phyloP scores from a whole-genome alignment of 2,888 invertebrate genomes.

The Dicycla oo region DNA sequence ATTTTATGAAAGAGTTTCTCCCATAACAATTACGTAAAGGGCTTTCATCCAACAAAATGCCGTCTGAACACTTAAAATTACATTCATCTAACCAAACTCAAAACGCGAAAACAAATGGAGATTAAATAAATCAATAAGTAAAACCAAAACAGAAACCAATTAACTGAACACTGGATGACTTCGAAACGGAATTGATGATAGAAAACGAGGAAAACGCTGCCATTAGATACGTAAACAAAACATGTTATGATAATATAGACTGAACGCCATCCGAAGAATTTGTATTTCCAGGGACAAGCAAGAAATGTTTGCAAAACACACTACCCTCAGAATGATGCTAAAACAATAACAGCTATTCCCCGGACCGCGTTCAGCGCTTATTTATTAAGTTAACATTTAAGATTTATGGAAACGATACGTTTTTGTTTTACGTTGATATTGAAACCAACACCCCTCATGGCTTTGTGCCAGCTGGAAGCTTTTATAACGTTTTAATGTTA shows the following conservation, averaged over 20 bases:
- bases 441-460: slow-evolving; percentile 90
- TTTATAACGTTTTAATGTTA: slow-evolving; percentile 76
- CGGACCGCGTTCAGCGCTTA: slow-evolving; percentile 81
- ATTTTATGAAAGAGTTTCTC: slow-evolving; percentile 3
- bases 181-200: slow-evolving; percentile 76
- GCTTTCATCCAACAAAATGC: slow-evolving; percentile 61
- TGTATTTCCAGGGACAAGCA: slow-evolving; percentile 77
- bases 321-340: slow-evolving; percentile 81
- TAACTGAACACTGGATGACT: slow-evolving; percentile 66
- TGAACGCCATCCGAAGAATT: slow-evolving; percentile 88
- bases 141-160: slow-evolving; percentile 69
- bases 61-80: slow-evolving; percentile 68
- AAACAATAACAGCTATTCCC: slow-evolving; percentile 85
- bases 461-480: slow-evolving; percentile 89
- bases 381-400: slow-evolving; percentile 81
- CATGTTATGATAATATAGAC: slow-evolving; percentile 88
- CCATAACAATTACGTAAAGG: slow-evolving; percentile 38
- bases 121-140: slow-evolving; percentile 64
- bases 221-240: slow-evolving; percentile 88
- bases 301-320: slow-evolving; percentile 89
- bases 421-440: slow-evolving; percentile 86
- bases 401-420: slow-evolving; percentile 89
- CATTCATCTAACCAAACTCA: slow-evolving; percentile 43
- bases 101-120: slow-evolving; percentile 65
- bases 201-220: slow-evolving; percentile 84